phyloP scores from a whole-genome alignment of 2,888 invertebrate genomes.

The Aethes cnicana region DNA sequence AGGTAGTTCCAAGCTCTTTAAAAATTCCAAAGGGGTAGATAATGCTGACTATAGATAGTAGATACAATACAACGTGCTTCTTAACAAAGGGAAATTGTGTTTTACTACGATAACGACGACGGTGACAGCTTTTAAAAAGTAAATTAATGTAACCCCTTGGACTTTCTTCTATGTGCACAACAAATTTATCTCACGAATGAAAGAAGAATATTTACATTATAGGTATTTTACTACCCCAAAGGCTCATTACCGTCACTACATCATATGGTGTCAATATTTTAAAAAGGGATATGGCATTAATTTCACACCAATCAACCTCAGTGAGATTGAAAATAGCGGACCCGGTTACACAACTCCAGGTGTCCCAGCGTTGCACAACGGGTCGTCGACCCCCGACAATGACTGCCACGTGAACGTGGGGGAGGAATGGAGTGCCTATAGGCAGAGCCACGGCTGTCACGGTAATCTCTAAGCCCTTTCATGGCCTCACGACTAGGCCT shows the following conservation, averaged over 20 bases:
- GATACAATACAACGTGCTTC: no score
- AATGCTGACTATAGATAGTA: no score
- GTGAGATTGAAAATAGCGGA: conserved; percentile 29
- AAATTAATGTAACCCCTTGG: no score
- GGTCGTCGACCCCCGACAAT: conserved; percentile 66
- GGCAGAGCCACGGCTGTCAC: conserved; percentile 42
- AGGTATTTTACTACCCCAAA: no score
- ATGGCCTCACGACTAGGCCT: conserved; percentile 30
- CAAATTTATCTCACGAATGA: no score
- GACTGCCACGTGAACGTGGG: conserved; percentile 41
- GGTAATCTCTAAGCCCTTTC: conserved; percentile 36
- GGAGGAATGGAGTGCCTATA: conserved; percentile 44
- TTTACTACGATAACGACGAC: no score
- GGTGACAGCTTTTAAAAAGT: no score
- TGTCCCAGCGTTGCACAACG: conserved; percentile 60
- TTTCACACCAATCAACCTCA: conserved; percentile 34
- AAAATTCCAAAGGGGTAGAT: no score
- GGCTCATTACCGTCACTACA: conserved; percentile 15
- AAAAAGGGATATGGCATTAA: conserved; percentile 32
- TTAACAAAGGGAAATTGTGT: no score
- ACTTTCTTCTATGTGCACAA: no score
- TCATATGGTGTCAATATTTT: conserved; percentile 9
- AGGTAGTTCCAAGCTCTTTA: no score
- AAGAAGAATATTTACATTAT: no score
- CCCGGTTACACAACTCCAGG: conserved; percentile 57